Percentiles rank a stretch among this genome's conserved stretches.
phyloP scores from a whole-genome alignment of 2,113 vertebrate genomes.

The Neolamprologus kungweensis region DNA sequence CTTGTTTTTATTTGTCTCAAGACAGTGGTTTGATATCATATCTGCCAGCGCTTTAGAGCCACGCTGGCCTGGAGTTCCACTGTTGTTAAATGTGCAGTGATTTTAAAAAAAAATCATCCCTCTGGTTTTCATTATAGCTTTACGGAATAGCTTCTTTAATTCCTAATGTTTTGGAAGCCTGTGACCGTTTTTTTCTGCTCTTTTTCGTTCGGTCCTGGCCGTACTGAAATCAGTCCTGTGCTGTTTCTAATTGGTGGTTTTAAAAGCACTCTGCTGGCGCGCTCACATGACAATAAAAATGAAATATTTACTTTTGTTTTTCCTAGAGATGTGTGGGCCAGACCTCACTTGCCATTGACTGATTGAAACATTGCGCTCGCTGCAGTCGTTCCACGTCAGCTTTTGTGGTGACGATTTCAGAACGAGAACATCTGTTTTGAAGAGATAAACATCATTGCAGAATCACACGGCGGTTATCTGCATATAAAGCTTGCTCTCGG shows the following conservation, averaged over 20 bases:
- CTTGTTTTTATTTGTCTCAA: constrained; percentile 44
- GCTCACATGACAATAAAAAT: constrained; percentile 60
- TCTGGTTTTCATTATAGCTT: constrained; percentile 63
- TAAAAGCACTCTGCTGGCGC: constrained; percentile 39
- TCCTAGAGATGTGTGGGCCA: constrained; percentile 33
- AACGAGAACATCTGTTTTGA: neutral
- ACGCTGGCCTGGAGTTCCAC: constrained; percentile 4
- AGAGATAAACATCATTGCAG: neutral
- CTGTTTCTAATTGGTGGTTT: constrained; percentile 55
- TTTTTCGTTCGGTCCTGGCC: neutral
- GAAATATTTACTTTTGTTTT: constrained; percentile 65
- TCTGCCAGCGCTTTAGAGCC: constrained; percentile 32
- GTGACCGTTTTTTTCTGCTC: neutral
- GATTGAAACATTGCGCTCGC: neutral
- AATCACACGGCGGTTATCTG: neutral
- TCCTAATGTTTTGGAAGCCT: constrained; percentile 55
- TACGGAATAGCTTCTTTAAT: constrained; percentile 57
- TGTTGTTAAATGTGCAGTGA: constrained; percentile 32
- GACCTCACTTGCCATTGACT: constrained; percentile 22
- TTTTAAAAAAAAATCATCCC: constrained; percentile 12
- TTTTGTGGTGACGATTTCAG: neutral
- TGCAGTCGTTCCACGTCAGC: neutral
- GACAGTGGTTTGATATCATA: constrained; percentile 32
- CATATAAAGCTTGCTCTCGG: neutral
- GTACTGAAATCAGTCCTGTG: constrained; percentile 37